A percentile compares a stretch with the other conserved stretches of the same genome.
phyloP scores from a whole-genome alignment of 2,797 vertebrate genomes.

The Catharus ustulatus region DNA sequence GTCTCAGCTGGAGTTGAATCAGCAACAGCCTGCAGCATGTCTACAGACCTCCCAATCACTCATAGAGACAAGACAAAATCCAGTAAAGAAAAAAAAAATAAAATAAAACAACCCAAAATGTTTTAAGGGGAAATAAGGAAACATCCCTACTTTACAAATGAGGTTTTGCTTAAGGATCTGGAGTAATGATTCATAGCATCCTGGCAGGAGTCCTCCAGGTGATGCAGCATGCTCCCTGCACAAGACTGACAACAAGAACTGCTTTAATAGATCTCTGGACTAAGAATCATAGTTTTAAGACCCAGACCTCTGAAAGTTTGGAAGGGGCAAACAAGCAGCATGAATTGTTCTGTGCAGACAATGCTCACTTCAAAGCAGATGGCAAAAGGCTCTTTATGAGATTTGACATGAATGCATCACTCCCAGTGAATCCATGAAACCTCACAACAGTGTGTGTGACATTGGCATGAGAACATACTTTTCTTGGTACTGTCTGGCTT shows the following conservation, averaged over 20 bases:
- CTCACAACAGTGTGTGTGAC: not conserved
- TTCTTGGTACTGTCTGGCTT: not conserved
- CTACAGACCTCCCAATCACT: not conserved
- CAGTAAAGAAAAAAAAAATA: not conserved
- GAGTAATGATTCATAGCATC: not conserved
- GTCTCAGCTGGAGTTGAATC: not conserved
- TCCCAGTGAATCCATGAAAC: not conserved
- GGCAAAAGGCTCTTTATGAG: not conserved
- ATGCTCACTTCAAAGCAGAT: not conserved
- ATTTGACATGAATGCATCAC: not conserved
- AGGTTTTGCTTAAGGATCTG: slow-evolving; percentile 9
- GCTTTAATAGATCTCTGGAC: not conserved
- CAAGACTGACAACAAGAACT: not conserved
- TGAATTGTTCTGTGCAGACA: not conserved
- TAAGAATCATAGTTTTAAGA: not conserved
- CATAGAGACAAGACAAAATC: not conserved
- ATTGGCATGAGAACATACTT: not conserved
- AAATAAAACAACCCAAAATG: not conserved
- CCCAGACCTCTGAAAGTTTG: not conserved
- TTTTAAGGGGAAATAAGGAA: not conserved
- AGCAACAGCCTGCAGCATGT: not conserved
- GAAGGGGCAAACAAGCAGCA: not conserved
- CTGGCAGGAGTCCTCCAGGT: slow-evolving; percentile 22
- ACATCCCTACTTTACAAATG: not conserved
- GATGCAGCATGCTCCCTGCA: not conserved